Evolutionary conservation across 2,113 vertebrate genomes (phyloP), one percentile per base, ranked within the genome.

Genomic region (Thunnus thynnus): DNA sequence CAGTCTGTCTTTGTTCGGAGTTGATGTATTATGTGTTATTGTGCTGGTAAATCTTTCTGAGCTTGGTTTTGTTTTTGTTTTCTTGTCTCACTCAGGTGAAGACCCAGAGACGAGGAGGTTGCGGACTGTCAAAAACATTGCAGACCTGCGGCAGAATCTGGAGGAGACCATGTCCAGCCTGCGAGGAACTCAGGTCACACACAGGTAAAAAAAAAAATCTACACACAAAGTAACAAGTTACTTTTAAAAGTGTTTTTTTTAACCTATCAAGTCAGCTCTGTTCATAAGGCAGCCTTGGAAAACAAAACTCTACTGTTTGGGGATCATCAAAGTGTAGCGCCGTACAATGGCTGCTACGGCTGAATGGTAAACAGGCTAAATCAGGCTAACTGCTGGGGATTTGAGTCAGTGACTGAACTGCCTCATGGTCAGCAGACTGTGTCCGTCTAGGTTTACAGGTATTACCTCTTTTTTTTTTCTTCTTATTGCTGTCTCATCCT

Each of bases 131-230:
- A 99, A 97, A 73, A 99, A 99, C 94, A 99, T 99, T 0, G 98
- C 98, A 0, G 98, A 99, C 64, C 96, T 99, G 8, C 95, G 98
- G 25, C 97, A 99, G 91, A 99, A 99, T 87, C 80, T 99, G 88
- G 98, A 99, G 89, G 98, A 99, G 83, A 99, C 98, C 5, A 99
- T 99, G 98, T 99, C 97, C 77, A 99, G 97, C 27, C 88, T 99
- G 60, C 90, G 98, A 80, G 98, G 98, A 90, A 99, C 97, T 78
- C 98, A 99, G 93, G 95, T 99, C 89, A 96, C 97, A 58, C 98
- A 99, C 90, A 95, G 95, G 95, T 95, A 61, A 52, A 22, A 22
- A 25, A 1, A 1, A 18, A 25, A 50, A 41, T 36, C 32, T 6
- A 36, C 7, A 20, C 20, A 20, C 20, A 22, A 44, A 62, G 36